These are phyloP conservation scores for Pyrocephalus nanus DNA, from an alignment of 2,797 vertebrate genomes.

Conservation along the genomic window DNA sequence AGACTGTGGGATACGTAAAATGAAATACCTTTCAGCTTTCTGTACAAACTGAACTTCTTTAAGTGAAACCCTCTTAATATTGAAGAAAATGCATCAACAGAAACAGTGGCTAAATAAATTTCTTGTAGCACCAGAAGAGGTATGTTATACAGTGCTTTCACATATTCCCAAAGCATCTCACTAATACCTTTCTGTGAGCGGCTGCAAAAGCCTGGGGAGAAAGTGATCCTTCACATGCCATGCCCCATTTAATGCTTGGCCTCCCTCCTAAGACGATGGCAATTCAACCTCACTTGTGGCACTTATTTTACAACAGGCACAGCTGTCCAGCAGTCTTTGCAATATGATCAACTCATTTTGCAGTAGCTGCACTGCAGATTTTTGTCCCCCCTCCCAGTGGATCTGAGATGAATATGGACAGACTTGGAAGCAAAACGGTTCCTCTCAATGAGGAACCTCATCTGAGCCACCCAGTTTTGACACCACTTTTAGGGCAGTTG, in stretches of 20 bases:
- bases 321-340: background rate
- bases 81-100: background rate
- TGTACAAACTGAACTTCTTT: background rate
- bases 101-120: background rate
- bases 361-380: background rate
- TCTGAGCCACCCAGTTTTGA: background rate
- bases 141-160: accelerated
- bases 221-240: background rate
- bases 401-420: background rate
- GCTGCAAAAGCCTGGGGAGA: background rate
- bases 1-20: background rate
- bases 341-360: background rate
- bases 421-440: background rate
- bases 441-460: background rate
- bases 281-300: background rate
- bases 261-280: background rate
- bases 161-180: background rate
- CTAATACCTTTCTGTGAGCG: background rate
- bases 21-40: background rate
- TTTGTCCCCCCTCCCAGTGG: background rate
- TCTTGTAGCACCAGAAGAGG: background rate
- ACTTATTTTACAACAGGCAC: background rate
- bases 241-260: background rate
- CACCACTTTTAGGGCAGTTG: background rate
- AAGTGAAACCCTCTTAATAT: background rate